Evolutionary conservation across 2,888 invertebrate genomes (phyloP), one percentile per base, ranked within the genome.

Genomic region (Phasia obesa): DNA sequence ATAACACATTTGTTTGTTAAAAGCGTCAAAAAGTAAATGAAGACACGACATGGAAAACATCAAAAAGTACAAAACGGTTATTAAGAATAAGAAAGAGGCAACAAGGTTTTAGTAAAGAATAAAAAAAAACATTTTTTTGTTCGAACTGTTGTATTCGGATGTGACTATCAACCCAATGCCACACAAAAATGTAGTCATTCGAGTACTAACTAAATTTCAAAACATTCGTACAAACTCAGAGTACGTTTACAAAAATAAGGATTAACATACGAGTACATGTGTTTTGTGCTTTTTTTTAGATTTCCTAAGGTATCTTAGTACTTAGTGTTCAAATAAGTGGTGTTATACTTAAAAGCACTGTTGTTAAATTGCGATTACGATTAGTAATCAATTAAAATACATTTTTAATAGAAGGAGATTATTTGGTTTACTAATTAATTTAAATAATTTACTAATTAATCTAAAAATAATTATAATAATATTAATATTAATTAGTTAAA

Each of bases 161-260:
- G 76, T 76, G 81, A 65, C 71, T 76, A 60, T 76, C 71, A 71
- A 57, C 75, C 49, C 62, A 77, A 81, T 67, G 51, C 78, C 82
- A 82, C 78, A 82, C 74, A 64, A 78, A 82, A 78, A 74, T 42
- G 62, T 74, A 78, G 69, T 78, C 57, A n/a, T n/a, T n/a, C n/a
- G n/a, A n/a, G 62, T 51, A 64, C 59, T 42, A 81, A 74, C 62
- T 62, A 69, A 69, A 73, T 57, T 47, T 42, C n/a, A 51, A 73
- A 57, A 59, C 51, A 57, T 11, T 23, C 6, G 23, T 15, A 17
- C 42, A 60, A 17, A 44, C 60, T 27, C 35, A 38, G 25, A n/a
- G 19, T 13, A 53, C 51, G 25, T n/a, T 42, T 13, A 44, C 38
- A 38, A 25, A 47, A 42, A 57, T 25, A 60, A 65, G 42, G 51